A percentile compares a stretch with the other conserved stretches of the same genome.
Evolutionary conservation across 2,888 invertebrate genomes (phyloP).

Genomic region (Hymenopus coronatus): DNA sequence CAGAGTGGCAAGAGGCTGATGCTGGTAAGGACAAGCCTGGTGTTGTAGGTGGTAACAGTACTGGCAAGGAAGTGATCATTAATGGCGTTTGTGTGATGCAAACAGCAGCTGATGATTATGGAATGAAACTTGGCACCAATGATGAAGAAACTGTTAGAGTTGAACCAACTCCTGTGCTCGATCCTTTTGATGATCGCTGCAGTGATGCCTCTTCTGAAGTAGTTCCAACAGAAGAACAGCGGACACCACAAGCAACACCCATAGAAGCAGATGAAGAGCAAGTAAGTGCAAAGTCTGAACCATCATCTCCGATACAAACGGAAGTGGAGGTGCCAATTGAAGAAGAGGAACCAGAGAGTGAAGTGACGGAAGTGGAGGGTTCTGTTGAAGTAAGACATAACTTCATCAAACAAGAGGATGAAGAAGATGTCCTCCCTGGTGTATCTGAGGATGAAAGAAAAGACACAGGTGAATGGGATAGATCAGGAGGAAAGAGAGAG

Average conservation of each 20-base stretch:
- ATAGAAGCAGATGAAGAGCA: slow-evolving; percentile 22
- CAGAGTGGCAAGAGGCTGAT: slow-evolving; percentile 74
- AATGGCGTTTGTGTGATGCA: slow-evolving; percentile 93
- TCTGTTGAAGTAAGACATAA: slow-evolving; percentile 50
- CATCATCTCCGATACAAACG: slow-evolving; percentile 33
- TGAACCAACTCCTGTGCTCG: slow-evolving; percentile 70
- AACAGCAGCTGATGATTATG: slow-evolving; percentile 62
- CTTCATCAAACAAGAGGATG: slow-evolving; percentile 40
- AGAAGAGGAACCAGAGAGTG: slow-evolving; percentile 38
- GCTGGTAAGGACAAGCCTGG: slow-evolving; percentile 27
- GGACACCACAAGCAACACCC: background rate
- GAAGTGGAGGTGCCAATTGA: slow-evolving; percentile 40
- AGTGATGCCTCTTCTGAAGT: slow-evolving; percentile 27
- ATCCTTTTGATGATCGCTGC: slow-evolving; percentile 43
- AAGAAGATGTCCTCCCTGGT: slow-evolving; percentile 38
- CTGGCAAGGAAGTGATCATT: slow-evolving; percentile 74
- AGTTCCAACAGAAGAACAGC: background rate
- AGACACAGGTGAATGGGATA: slow-evolving; percentile 34
- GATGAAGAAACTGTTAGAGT: slow-evolving; percentile 71
- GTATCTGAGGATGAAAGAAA: slow-evolving; percentile 29
- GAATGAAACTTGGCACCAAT: slow-evolving; percentile 42
- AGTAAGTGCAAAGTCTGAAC: slow-evolving; percentile 25
- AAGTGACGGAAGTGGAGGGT: slow-evolving; percentile 47
- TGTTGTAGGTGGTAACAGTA: slow-evolving; percentile 45
- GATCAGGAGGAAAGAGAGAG: slow-evolving; percentile 10